Base-by-base conservation (phyloP, 1,140 invertebrate species). In the Pogonus chalceus region DNA sequence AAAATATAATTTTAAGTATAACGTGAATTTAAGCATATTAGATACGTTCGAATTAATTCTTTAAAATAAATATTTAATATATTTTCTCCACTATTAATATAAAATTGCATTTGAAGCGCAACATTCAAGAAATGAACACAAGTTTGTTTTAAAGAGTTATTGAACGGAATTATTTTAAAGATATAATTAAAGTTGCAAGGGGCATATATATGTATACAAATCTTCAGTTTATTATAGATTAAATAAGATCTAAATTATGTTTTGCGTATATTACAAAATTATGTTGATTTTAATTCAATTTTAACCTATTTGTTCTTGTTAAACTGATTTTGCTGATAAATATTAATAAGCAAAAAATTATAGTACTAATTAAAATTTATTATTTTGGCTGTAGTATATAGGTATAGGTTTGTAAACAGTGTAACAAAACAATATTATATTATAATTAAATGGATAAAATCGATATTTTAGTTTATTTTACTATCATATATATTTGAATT, bases 391-490 rank as follows among this genome's bases (percentile, higher is more conserved):
- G 37, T 43, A 43, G 37, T 18, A 10, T 7, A 12, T 43, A 43
- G 37, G 37, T 43, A 43, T 43, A 43, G 37, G 37, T 43, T 43
- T 43, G 18, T 43, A 43, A 43, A 43, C 37, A 10, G 18, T 43
- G 37, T 43, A 43, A 10, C 37, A 18, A 43, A 12, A 7, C 18
- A 10, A 43, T n/a, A n/a, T n/a, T n/a, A n/a, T n/a, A n/a, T n/a
- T 43, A 43, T 43, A 43, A 43, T 43, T 43, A 43, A 43, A 43
- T 43, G 37, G 37, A 43, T 12, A 18, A 43, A 43, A 43, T n/a
- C n/a, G n/a, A n/a, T n/a, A n/a, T n/a, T n/a, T n/a, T n/a, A n/a
- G n/a, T n/a, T n/a, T n/a, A n/a, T n/a, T n/a, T n/a, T n/a, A n/a
- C n/a, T n/a, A n/a, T n/a, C n/a, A n/a, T n/a, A n/a, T n/a, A n/a